These are phyloP conservation scores for Microctenopoma stevenorrisi DNA, from an alignment of 2,797 vertebrate species.

Conservation along the genomic window DNA sequence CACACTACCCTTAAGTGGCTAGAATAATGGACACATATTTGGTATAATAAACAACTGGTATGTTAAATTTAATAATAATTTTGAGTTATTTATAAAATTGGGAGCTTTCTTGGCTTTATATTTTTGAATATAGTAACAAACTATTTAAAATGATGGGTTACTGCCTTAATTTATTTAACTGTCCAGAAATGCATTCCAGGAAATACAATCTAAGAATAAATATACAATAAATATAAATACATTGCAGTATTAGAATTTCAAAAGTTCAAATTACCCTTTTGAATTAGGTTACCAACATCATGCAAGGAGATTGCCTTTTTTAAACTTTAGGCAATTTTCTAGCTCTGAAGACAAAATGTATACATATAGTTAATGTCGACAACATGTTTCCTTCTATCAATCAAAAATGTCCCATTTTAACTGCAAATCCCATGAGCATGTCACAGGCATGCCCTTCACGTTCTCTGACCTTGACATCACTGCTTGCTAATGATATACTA, in stretches of 20 bases:
- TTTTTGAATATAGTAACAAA: constrained; percentile 52
- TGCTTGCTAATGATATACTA: constrained; percentile 37
- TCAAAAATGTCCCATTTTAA: constrained; percentile 43
- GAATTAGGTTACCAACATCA: constrained; percentile 22
- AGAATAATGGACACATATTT: too few relatives aligned
- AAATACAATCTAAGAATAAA: constrained; percentile 21
- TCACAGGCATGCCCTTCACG: constrained; percentile 28
- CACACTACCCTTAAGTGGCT: too few relatives aligned
- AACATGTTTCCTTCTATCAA: constrained; percentile 38
- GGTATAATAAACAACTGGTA: constrained; percentile 39
- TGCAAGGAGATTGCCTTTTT: constrained; percentile 27
- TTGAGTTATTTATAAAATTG: constrained; percentile 32
- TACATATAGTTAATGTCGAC: constrained; percentile 53
- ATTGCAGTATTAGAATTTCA: constrained; percentile 36
- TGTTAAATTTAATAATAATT: constrained; percentile 22
- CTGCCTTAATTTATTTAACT: constrained; percentile 63
- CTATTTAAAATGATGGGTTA: constrained; percentile 49
- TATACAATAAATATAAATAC: constrained; percentile 30
- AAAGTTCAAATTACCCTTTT: constrained; percentile 15
- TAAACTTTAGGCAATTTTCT: background rate
- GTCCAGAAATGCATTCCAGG: constrained; percentile 36
- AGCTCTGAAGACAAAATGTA: constrained; percentile 24
- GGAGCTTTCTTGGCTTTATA: constrained; percentile 48
- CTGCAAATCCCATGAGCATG: constrained; percentile 32
- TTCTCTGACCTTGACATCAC: constrained; percentile 38